Percentiles rank a stretch among this genome's conserved stretches.
These are phyloP conservation scores for Meandrusa payeni DNA, from an alignment of 2,888 invertebrate species.

Conservation along the genomic window DNA sequence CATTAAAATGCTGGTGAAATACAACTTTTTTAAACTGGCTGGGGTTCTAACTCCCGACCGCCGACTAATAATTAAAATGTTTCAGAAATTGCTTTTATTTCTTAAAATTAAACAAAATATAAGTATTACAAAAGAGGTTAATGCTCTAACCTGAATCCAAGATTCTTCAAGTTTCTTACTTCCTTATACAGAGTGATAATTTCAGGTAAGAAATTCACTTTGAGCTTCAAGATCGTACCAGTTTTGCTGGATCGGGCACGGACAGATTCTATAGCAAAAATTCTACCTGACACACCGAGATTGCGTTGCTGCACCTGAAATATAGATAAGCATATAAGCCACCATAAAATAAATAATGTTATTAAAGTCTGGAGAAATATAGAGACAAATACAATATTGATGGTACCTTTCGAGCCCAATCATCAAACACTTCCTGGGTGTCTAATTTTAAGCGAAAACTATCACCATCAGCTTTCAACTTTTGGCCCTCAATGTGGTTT, in stretches of 20 bases:
- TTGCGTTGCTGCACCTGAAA: slow-evolving; percentile 92
- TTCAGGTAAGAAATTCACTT: slow-evolving; percentile 98
- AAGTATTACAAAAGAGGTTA: no score
- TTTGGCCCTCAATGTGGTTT: slow-evolving; percentile 98
- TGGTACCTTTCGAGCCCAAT: slow-evolving; percentile 93
- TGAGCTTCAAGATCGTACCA: slow-evolving; percentile 91
- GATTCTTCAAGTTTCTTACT: slow-evolving; percentile 96
- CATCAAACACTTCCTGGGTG: slow-evolving; percentile 98
- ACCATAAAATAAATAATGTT: background rate
- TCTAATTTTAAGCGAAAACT: slow-evolving; percentile 98
- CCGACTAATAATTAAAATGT: no score
- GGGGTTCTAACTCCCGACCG: no score
- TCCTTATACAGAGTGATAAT: slow-evolving; percentile 99
- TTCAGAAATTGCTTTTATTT: no score
- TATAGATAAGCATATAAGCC: background rate
- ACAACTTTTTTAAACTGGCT: no score
- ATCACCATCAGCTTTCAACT: slow-evolving; percentile 97
- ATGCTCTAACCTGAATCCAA: slow-evolving; percentile 96
- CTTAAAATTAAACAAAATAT: no score
- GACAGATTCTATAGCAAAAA: slow-evolving; percentile 94
- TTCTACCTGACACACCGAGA: slow-evolving; percentile 95
- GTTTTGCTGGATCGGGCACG: slow-evolving; percentile 88
- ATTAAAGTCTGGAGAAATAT: no score
- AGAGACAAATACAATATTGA: no score
- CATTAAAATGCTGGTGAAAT: no score